Evolutionary conservation across 2,888 invertebrate genomes (phyloP), one percentile per base, ranked within the genome.

Genomic region (Ecdyonurus torrentis): DNA sequence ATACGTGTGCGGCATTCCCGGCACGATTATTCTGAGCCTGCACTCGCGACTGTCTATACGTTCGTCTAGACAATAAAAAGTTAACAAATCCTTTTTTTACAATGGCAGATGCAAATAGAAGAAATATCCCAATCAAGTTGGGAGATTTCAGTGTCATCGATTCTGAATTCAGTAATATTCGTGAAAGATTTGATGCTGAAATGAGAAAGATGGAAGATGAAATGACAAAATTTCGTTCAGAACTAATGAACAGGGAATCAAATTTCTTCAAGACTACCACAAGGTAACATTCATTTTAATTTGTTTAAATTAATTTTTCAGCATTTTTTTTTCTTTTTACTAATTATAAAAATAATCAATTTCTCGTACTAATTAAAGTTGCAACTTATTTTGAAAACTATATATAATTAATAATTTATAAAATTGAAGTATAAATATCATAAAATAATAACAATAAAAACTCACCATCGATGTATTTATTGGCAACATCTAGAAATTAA

Each of bases 151-250:
- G 91, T 79, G 91, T 96, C 75, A 90, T 94, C 79, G 94, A 96
- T 78, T 90, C 90, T 69, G 96, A 96, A 79, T 96, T 95, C 81
- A 90, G 91, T 74, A 93, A 89, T 78, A 96, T 97, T 75, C 84
- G 94, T 72, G 94, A 94, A 76, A 82, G 92, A 70, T 95, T 95
- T 77, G 95, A 96, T 77, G 87, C 89, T 67, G 96, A 97, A 82
- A 96, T 97, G 96, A 83, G 89, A 72, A 92, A 94, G 79, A 96
- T 97, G 91, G 96, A 97, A 80, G 95, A 95, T 72, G 96, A 96
- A 80, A 96, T 96, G 96, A 87, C 88, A 75, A 87, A 89, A 79
- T 94, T 94, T 80, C 83, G 94, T 71, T 89, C 89, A 69, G 92
- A 93, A 75, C 81, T 94, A 67, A 90, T 93, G 87, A 92, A 91